Evolutionary conservation across 2,888 invertebrate genomes (phyloP), one percentile per base, ranked within the genome.

Genomic region (Melitaea athalia): DNA sequence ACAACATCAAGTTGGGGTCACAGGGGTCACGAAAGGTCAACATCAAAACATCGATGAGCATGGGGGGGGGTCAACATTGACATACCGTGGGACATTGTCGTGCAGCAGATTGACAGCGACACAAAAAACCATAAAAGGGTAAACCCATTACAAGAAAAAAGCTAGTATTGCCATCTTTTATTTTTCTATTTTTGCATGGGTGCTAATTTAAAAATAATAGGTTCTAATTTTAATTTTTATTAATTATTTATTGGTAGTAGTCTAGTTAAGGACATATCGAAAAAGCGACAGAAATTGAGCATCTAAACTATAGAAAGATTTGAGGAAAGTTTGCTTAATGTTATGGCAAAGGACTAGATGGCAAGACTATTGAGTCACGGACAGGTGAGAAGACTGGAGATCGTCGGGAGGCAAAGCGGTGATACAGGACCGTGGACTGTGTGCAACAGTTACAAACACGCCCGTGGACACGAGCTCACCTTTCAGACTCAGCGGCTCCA

Each of bases 401-500:
- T 57, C 57, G 55, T 68, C 63, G 68, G 50, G 59, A 53, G 72
- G 69, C 69, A 67, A 76, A 74, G 75, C 76, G 66, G 74, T 70
- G 72, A 73, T 75, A 72, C 67, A 73, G 71, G 68, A 65, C 53
- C 61, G 63, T 72, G 15, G 15, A 57, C 57, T 57, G 68, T 72
- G 72, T 69, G 74, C 72, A 67, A 75, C 74, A 74, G 64, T 71
- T 67, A 72, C 66, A 71, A 68, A 71, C 59, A 50, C 47, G 71
- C 74, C 74, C 71, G 72, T 24, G 43, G 63, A 78, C 75, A 82
- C 87, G 85, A 86, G 87, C 88, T 91, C 91, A 92, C 91, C 91
- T 91, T 91, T 91, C 85, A 81, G 83, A 83, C 84, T 85, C 81
- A 89, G 82, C 77, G 89, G 85, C 86, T 91, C 91, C 85, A 85